These are phyloP conservation scores for Brachypalpus laphriformis DNA, from an alignment of 2,888 invertebrate species.

Conservation along the genomic window DNA sequence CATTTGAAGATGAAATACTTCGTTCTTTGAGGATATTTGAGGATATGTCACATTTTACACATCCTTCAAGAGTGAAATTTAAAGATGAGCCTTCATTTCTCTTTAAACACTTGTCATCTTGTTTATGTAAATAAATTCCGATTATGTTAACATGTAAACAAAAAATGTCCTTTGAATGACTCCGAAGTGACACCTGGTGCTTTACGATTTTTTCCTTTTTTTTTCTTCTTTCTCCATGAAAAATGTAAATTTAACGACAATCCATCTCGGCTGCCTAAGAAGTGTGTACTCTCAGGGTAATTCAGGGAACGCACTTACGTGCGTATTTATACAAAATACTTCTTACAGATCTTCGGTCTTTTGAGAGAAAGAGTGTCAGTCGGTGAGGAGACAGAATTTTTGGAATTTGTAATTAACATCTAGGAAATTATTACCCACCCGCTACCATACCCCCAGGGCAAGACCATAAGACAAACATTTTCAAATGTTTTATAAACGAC, in stretches of 20 bases:
- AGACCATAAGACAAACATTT: slow-evolving; percentile 48
- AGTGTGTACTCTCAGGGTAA: slow-evolving; percentile 1
- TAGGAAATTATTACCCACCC: slow-evolving; percentile 26
- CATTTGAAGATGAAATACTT: background rate
- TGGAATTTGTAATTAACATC: slow-evolving; percentile 43
- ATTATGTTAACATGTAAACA: slow-evolving; percentile 13
- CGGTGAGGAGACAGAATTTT: background rate
- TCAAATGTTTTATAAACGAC: slow-evolving; percentile 46
- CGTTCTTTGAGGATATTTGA: background rate
- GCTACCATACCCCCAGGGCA: background rate
- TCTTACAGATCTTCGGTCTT: background rate
- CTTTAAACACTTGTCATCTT: background rate
- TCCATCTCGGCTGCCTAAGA: slow-evolving; percentile 21
- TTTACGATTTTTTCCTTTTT: background rate
- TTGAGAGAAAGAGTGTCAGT: background rate
- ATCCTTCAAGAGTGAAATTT: background rate
- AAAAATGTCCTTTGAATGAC: slow-evolving; percentile 5
- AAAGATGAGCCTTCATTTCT: background rate
- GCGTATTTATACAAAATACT: background rate
- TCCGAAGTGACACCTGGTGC: slow-evolving; percentile 5
- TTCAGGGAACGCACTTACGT: background rate
- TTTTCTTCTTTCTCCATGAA: background rate
- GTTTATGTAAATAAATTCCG: background rate
- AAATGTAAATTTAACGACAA: slow-evolving; percentile 49
- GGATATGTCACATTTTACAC: background rate